Base-by-base conservation (phyloP, 2,888 invertebrate genomes). In the Anoplius nigerrimus region DNA sequence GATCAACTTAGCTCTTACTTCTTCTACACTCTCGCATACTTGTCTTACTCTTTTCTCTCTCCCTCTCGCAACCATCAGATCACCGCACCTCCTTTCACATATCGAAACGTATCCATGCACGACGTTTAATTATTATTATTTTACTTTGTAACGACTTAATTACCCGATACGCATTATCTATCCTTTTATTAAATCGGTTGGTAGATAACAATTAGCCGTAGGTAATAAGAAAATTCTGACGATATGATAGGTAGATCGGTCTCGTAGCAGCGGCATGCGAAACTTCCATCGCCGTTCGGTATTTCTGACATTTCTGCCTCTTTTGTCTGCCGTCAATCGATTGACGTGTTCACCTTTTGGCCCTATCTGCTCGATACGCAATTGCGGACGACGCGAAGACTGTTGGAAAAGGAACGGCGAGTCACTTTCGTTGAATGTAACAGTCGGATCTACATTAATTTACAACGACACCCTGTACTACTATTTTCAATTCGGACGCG, bases 141-240 rank as follows among this genome's bases (percentile, higher is more conserved):
- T 48, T 48, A 48, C 48, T 48, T 59, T 58, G 71, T 64, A 78
- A 79, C 78, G 72, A 69, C 62, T 67, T 66, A 66, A 69, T 69
- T 18, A 76, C 65, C 70, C 79, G 74, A 78, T 74, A 73, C 69
- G 68, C 56, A 68, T 76, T 72, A 74, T 74, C 76, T 68, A 71
- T 76, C 78, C 71, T 57, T 66, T 79, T 78, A 78, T 69, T 74
- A 72, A 48, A 75, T 62, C 77, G 48, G 69, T 53, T 62, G 79
- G 71, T 77, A 78, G 74, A 78, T 78, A 78, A 78, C 76, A 77
- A 75, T 79, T 79, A 79, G n/a, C 21, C 34, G 22, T 51, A 72
- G 57, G 77, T 76, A 79, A 78, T 79, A 79, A 79, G 78, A 79
- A 79, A 78, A 72, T 20, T 79, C 71, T 77, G 75, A 66, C 78